Conservation (phyloP, 2,797 vertebrate species). For the Rhodeus uyekii region DNA sequence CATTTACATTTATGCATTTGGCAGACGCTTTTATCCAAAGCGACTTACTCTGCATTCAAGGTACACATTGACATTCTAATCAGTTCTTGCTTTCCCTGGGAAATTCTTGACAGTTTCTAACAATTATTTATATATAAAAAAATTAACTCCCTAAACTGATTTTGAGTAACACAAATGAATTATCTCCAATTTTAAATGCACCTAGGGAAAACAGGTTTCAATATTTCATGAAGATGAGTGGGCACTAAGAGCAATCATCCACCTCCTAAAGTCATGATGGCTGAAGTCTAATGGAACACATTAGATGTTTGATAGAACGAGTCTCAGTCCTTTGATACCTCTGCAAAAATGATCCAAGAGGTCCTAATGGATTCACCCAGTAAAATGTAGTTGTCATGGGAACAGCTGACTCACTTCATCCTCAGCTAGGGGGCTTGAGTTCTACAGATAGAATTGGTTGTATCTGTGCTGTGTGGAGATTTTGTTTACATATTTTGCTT, state of each 20-base stretch:
- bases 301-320: conserved; percentile 43
- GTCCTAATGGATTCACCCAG: conserved; percentile 25
- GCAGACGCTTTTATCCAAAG: too few species aligned
- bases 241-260: conserved; percentile 20
- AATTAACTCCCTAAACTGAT: background rate
- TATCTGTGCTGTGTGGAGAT: background rate
- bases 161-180: background rate
- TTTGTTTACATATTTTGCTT: background rate
- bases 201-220: background rate
- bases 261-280: conserved; percentile 26
- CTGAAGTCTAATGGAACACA: conserved; percentile 45
- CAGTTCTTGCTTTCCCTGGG: too few species aligned
- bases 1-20: too few species aligned
- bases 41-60: too few species aligned
- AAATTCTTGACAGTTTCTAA: background rate
- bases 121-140: background rate
- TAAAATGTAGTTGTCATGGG: conserved; percentile 45
- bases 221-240: conserved; percentile 41
- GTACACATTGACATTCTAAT: too few species aligned
- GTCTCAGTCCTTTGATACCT: conserved; percentile 26
- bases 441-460: background rate
- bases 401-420: conserved; percentile 39
- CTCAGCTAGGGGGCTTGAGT: background rate
- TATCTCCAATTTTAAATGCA: background rate
- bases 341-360: conserved; percentile 17